Evolutionary conservation across 2,113 vertebrate genomes (phyloP).

Genomic region (Chascanopsetta lugubris): DNA sequence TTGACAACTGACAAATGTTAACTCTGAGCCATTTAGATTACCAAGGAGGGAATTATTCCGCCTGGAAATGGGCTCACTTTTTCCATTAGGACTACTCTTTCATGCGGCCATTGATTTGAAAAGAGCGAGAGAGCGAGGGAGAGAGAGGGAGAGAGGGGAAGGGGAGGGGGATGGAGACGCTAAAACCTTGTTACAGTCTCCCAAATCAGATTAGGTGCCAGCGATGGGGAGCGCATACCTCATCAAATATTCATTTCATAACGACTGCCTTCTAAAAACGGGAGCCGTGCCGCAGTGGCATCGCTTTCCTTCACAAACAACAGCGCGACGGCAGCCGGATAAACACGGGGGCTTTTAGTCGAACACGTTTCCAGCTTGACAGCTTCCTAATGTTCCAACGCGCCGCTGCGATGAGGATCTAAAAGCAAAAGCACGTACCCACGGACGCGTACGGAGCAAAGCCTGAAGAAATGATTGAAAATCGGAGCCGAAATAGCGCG

Average conservation of each 20-base stretch:
- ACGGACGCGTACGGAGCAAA: conserved; percentile 10
- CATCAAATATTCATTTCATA: conserved; percentile 87
- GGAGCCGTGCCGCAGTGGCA: conserved; percentile 47
- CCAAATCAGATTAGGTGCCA: conserved; percentile 83
- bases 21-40: conserved; percentile 82
- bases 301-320: conserved; percentile 30
- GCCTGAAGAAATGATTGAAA: conserved; percentile 38
- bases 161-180: conserved; percentile 55
- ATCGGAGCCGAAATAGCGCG: not conserved
- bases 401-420: conserved; percentile 11
- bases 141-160: conserved; percentile 30
- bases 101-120: conserved; percentile 79
- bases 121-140: conserved; percentile 72
- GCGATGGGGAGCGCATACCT: conserved; percentile 78
- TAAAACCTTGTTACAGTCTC: conserved; percentile 83
- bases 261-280: conserved; percentile 76
- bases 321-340: conserved; percentile 1
- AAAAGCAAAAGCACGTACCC: conserved; percentile 44
- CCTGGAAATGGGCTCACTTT: conserved; percentile 78
- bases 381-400: conserved; percentile 42
- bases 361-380: conserved; percentile 38
- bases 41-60: conserved; percentile 77
- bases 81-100: conserved; percentile 81
- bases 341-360: conserved; percentile 22
- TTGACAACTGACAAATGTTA: conserved; percentile 84